Evolutionary conservation across 1,140 invertebrate species (phyloP), one percentile per base, ranked within the genome.

Genomic region (Orius insidiosus): DNA sequence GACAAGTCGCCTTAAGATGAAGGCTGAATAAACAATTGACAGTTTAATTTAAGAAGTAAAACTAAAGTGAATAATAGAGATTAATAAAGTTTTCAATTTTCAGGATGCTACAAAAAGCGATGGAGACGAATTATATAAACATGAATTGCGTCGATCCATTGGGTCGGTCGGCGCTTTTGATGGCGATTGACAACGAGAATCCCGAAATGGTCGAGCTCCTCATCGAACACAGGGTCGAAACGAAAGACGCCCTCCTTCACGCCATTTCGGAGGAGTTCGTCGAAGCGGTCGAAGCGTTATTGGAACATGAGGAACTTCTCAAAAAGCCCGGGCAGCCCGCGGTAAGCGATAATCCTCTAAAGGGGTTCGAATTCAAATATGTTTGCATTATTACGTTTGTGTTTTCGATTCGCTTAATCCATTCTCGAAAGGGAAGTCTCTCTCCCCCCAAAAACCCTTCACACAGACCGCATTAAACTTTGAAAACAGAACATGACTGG

Each of bases 181-280:
- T 93, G 85, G 90, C 93, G 48, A 98, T 98, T 53, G 93, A 98
- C 68, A 97, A 96, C 68, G 94, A 98, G 69, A 98, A 98, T 65
- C 72, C 97, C 50, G 93, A 98, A 66, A 97, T 98, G 92, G 88
- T 98, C 7, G 89, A 96, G 58, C 67, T 97, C 46, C 69, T 98
- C 50, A 80, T 98, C 47, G 80, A 86, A 60, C 75, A 81, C 59
- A 76, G 81, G 56, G 80, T 85, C 31, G 79, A 92, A 62, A 94
- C 88, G 0, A 84, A 87, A 56, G 90, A 98, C 64, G 89, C 92
- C 0, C 72, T 97, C 9, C 69, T 97, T 43, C 92, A 97, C 60
- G 93, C 93, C 49, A 97, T 98, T 55, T 90, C 85, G 45, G 92
- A 97, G 63, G 90, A 98, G 64, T 97, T 96, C 63, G 92, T 98